Conservation (phyloP, 2,888 invertebrate species). For the Lepidochrysops patricia region DNA sequence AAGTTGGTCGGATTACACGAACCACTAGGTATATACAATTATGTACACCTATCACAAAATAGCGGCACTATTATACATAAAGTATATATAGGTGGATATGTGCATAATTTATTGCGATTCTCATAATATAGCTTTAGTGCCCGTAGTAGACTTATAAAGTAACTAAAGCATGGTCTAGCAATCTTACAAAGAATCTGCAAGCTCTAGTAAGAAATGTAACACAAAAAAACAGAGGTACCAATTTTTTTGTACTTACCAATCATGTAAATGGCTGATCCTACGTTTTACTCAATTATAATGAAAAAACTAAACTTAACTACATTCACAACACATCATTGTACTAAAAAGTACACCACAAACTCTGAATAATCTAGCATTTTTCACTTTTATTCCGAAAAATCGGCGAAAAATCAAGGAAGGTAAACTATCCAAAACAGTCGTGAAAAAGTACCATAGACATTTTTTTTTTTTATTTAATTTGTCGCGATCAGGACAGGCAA, state of each 20-base stretch:
- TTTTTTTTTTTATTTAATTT: too few relatives aligned
- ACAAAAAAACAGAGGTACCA: constrained; percentile 56
- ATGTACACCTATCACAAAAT: constrained; percentile 42
- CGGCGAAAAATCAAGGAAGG: constrained; percentile 67
- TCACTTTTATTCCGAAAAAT: constrained; percentile 56
- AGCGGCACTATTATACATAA: constrained; percentile 66
- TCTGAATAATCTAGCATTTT: constrained; percentile 53
- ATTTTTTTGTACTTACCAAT: constrained; percentile 72
- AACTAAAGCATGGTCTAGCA: background rate
- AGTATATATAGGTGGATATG: constrained; percentile 41
- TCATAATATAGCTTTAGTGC: constrained; percentile 21
- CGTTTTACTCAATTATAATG: constrained; percentile 40
- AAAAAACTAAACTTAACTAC: constrained; percentile 38
- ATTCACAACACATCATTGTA: constrained; percentile 52
- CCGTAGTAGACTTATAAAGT: background rate
- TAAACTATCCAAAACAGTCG: constrained; percentile 74
- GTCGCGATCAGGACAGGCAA: too few relatives aligned
- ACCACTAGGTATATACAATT: constrained; percentile 45
- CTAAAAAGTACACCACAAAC: constrained; percentile 36
- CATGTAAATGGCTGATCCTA: constrained; percentile 72
- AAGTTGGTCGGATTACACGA: constrained; percentile 50
- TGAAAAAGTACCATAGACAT: constrained; percentile 71
- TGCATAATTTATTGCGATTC: constrained; percentile 34
- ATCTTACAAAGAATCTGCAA: background rate
- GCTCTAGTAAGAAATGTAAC: constrained; percentile 28